These are phyloP conservation scores for Calliopsis andreniformis DNA, from an alignment of 1,140 invertebrate genomes.

Conservation along the genomic window DNA sequence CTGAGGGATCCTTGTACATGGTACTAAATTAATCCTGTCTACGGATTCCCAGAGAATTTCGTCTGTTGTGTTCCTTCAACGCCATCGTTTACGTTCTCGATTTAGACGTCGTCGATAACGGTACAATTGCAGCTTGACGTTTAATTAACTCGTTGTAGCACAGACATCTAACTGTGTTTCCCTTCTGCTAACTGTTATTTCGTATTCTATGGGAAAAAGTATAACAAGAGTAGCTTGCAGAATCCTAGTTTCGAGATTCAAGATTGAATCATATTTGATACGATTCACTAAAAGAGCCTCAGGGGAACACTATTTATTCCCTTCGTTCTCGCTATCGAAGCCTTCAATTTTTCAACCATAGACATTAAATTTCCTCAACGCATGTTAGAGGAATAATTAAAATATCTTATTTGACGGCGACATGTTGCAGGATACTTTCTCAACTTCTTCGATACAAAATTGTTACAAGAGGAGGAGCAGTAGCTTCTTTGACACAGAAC, in stretches of 20 bases:
- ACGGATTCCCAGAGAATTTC: not conserved
- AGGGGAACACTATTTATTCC: not conserved
- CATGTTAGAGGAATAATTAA: not conserved
- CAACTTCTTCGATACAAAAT: too few species aligned
- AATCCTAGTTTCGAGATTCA: not conserved
- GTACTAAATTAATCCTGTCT: not conserved
- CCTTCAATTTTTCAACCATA: not conserved
- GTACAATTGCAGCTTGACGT: constrained; percentile 3
- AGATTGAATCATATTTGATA: not conserved
- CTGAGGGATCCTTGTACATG: too few species aligned
- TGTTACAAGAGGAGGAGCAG: too few species aligned
- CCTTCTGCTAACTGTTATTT: not conserved
- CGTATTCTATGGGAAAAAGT: not conserved
- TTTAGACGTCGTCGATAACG: constrained; percentile 20
- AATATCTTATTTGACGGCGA: not conserved
- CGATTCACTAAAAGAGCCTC: not conserved
- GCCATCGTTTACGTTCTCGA: constrained; percentile 8
- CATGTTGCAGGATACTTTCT: not conserved
- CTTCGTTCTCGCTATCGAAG: not conserved
- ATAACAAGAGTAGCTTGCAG: not conserved
- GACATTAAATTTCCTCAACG: not conserved
- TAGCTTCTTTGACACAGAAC: too few species aligned
- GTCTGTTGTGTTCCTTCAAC: not conserved
- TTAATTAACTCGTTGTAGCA: constrained; percentile 16
- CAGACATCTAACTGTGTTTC: not conserved